Evolutionary conservation across 2,888 invertebrate species (phyloP), one percentile per base, ranked within the genome.

Genomic region (Nomada ferruginata): DNA sequence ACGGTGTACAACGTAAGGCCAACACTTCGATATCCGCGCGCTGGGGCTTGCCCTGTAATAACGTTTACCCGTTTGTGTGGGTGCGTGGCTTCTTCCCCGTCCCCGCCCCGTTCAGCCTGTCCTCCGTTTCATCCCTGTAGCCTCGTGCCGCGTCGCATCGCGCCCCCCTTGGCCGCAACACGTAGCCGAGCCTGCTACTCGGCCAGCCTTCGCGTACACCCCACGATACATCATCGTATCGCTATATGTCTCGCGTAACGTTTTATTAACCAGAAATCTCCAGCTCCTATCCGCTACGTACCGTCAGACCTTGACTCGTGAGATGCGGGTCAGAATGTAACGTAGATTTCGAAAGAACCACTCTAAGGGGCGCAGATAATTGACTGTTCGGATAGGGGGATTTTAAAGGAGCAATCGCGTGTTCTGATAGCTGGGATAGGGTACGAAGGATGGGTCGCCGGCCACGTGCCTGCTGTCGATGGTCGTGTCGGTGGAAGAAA

Each of bases 201-300:
- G 60, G 50, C 77, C 71, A 60, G 47, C 73, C 60, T 69, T 26
- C 79, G 70, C 61, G 66, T 60, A 79, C 76, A 61, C 66, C 76
- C 80, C 76, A 79, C 83, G 86, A 90, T 90, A 86, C 89, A 90
- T 92, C 90, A 89, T 89, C 87, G 88, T 90, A 91, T 91, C 90
- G 82, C 91, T 92, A 91, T 89, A 91, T 89, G 90, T 90, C 89
- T 80, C 83, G 84, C 85, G 77, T 89, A 90, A 91, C 89, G 86
- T 92, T 92, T 91, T 91, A 91, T 91, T 91, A 91, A 91, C 87
- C 89, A 88, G 88, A 88, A 90, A 91, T 91, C 90, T 90, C 68
- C 61, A 29, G 29, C n/a, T 55, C 36, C 44, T 23, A 20, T 13
- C 18, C n/a, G 10, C 2, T 7, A 2, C 20, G 1, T 20, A 23